These are phyloP conservation scores for Anguilla marmorata DNA, from an alignment of 2,797 vertebrate genomes.

Conservation along the genomic window DNA sequence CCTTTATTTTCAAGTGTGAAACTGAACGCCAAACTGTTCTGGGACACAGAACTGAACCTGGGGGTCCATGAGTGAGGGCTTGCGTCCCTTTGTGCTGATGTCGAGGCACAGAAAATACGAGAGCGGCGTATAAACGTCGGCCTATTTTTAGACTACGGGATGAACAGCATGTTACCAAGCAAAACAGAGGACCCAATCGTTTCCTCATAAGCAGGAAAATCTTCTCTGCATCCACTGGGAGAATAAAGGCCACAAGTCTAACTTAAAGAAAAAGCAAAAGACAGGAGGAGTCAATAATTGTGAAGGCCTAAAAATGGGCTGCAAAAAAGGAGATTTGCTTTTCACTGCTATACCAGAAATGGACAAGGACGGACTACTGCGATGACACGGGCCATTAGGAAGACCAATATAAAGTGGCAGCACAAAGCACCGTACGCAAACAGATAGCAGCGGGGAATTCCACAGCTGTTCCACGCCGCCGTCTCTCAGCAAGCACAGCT, in stretches of 20 bases:
- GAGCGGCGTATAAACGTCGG: constrained; percentile 27
- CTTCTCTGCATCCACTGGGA: neutral
- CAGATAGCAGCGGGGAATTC: neutral
- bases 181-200: neutral
- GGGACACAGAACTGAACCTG: neutral
- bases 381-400: neutral
- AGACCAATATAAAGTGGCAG: neutral
- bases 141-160: constrained; percentile 52
- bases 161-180: constrained; percentile 33
- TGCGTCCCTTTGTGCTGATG: neutral
- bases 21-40: neutral
- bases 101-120: constrained; percentile 27
- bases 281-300: neutral
- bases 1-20: neutral
- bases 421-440: neutral
- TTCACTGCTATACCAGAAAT: neutral
- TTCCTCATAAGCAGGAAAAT: neutral
- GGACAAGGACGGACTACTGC: neutral
- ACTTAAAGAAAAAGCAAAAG: neutral
- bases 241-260: neutral
- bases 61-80: neutral
- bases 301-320: neutral
- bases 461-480: constrained; percentile 1
- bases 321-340: neutral
- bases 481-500: neutral